Evolutionary conservation across 2,113 vertebrate species (phyloP).

Genomic region (Heteronetta atricapilla): DNA sequence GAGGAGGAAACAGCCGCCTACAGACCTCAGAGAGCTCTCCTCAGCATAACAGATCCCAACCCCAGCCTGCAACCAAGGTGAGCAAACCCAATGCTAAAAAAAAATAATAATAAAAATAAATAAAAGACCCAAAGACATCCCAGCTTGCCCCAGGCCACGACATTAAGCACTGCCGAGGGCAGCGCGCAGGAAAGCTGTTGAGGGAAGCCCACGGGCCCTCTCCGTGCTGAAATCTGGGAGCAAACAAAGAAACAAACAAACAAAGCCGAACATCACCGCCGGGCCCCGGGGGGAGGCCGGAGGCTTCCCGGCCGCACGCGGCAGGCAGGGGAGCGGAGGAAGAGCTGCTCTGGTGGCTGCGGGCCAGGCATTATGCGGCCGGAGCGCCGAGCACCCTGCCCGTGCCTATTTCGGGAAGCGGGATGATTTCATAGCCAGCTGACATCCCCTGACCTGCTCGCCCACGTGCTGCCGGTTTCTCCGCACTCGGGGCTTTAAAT

Average conservation of each 20-base stretch:
- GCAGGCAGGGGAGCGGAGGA: neutral
- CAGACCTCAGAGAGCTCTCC: neutral
- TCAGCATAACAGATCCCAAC: neutral
- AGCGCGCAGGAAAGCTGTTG: neutral
- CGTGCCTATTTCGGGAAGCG: slow-evolving; percentile 27
- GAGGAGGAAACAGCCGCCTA: neutral
- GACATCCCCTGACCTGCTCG: neutral
- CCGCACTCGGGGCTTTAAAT: neutral
- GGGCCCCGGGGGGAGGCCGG: neutral
- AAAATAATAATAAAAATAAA: neutral
- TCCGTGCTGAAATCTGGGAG: neutral
- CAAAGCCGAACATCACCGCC: neutral
- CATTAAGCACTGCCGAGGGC: rapidly evolving
- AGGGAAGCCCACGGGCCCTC: neutral
- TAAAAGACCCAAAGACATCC: neutral
- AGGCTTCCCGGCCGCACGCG: neutral
- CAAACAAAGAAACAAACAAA: too few relatives aligned
- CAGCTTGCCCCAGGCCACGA: neutral
- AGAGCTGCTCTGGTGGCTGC: neutral
- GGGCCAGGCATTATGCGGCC: neutral
- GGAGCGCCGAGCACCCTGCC: neutral
- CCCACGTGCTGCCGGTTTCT: neutral
- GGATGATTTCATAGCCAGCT: slow-evolving; percentile 36
- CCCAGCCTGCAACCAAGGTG: neutral
- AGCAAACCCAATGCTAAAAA: neutral